Evolutionary conservation across 2,113 vertebrate genomes (phyloP).

Genomic region (Sus scrofa): DNA sequence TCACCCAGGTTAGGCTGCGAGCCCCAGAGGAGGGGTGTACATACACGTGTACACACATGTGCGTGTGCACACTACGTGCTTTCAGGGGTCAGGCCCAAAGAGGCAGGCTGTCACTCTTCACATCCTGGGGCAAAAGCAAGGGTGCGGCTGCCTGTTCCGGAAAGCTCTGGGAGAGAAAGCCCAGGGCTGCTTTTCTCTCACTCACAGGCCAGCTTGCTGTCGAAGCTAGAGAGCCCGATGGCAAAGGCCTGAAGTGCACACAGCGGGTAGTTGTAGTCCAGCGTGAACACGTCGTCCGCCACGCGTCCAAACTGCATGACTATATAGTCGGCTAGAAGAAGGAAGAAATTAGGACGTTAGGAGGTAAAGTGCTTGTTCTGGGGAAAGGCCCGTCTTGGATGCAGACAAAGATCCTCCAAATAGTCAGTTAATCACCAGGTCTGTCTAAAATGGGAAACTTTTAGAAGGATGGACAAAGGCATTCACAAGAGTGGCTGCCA

Average conservation of each 20-base stretch:
- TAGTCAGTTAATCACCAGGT: neutral
- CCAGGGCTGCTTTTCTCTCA: slow-evolving; percentile 79
- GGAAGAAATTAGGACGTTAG: slow-evolving; percentile 22
- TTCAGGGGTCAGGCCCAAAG: neutral
- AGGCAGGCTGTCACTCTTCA: neutral
- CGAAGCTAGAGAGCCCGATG: slow-evolving; percentile 98
- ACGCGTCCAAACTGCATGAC: slow-evolving; percentile 99
- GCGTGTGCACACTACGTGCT: neutral
- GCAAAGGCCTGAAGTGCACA: slow-evolving; percentile 98
- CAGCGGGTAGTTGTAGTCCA: slow-evolving; percentile 98
- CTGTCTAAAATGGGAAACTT: neutral
- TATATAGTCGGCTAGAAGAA: slow-evolving; percentile 94
- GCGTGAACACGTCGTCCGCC: slow-evolving; percentile 96
- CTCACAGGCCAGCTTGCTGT: slow-evolving; percentile 98
- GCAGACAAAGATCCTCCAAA: neutral
- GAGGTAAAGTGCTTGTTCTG: too few species aligned
- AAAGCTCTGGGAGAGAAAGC: slow-evolving; percentile 4
- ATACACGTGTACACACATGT: accelerated
- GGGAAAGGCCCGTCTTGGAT: neutral
- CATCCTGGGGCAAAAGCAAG: neutral
- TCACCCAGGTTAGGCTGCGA: neutral
- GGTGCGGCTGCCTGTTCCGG: neutral
- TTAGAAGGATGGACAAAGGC: neutral
- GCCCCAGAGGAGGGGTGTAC: neutral
- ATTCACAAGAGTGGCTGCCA: neutral